These are phyloP conservation scores for Ophion ellenae DNA, from an alignment of 2,888 invertebrate genomes.

Conservation along the genomic window DNA sequence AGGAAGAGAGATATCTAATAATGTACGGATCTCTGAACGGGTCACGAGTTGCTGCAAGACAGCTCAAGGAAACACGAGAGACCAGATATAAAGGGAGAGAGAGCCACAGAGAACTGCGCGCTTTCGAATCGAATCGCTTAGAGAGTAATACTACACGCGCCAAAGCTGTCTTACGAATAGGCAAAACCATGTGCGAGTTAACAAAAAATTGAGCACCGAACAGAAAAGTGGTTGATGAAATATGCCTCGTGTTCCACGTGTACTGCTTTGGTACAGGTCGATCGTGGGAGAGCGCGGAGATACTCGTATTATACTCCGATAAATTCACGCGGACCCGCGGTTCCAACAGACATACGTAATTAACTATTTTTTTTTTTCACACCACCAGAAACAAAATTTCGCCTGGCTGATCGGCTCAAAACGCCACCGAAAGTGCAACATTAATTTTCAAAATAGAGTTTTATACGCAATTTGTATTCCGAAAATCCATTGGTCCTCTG, in stretches of 20 bases:
- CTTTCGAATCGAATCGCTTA: conserved; percentile 60
- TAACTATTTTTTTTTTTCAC: conserved; percentile 1
- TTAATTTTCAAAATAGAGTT: neutral
- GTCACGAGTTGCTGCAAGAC: conserved; percentile 57
- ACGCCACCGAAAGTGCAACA: neutral
- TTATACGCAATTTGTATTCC: neutral
- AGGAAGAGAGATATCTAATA: conserved; percentile 51
- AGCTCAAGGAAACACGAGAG: conserved; percentile 45
- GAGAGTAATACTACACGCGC: conserved; percentile 42
- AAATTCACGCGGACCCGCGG: neutral
- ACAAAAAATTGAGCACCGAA: conserved; percentile 31
- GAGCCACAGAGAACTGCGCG: conserved; percentile 25
- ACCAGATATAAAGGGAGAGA: conserved; percentile 16
- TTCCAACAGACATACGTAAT: conserved; percentile 21
- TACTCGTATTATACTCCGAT: conserved; percentile 10
- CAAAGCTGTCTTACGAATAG: conserved; percentile 13
- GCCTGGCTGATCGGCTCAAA: neutral
- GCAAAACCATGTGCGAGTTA: neutral
- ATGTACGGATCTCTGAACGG: conserved; percentile 58
- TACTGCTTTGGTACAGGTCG: conserved; percentile 2
- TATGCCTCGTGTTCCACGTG: conserved; percentile 30
- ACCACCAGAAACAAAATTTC: neutral
- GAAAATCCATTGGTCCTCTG: neutral
- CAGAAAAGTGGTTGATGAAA: conserved; percentile 54
- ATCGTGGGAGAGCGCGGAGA: conserved; percentile 48